A percentile compares a stretch with the other conserved stretches of the same genome.
These are phyloP conservation scores for Glossophaga mutica DNA, from an alignment of 2,797 vertebrate genomes.

Conservation along the genomic window DNA sequence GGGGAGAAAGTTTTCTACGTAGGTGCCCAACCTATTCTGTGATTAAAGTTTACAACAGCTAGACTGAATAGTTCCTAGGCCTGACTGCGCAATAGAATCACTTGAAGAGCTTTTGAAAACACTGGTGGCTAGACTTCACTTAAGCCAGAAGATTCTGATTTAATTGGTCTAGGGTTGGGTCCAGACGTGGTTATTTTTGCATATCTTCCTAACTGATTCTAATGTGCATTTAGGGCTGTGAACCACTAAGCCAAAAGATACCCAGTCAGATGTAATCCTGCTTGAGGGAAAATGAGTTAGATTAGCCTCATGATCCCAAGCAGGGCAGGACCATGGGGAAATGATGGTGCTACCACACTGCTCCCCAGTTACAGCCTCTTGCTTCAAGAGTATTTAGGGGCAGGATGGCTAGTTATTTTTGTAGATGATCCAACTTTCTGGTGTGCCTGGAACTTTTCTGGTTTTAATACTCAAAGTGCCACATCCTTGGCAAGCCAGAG, in stretches of 20 bases:
- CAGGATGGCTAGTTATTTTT: neutral
- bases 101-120: constrained; percentile 15
- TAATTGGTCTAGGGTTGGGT: neutral
- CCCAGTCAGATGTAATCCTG: neutral
- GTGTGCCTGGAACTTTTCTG: constrained; percentile 21
- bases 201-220: neutral
- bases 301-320: neutral
- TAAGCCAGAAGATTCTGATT: constrained; percentile 1
- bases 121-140: constrained; percentile 15
- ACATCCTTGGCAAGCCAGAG: neutral
- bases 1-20: neutral
- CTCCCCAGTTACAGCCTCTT: neutral
- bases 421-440: constrained; percentile 1
- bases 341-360: neutral
- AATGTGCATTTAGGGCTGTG: neutral
- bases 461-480: constrained; percentile 10
- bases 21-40: neutral
- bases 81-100: neutral
- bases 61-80: constrained; percentile 1
- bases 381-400: neutral
- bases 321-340: neutral
- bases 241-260: neutral
- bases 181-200: constrained; percentile 15
- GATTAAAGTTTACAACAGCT: constrained; percentile 22
- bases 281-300: neutral